Evolutionary conservation across 2,888 invertebrate species (phyloP), one percentile per base, ranked within the genome.

Genomic region (Oscheius sp.): DNA sequence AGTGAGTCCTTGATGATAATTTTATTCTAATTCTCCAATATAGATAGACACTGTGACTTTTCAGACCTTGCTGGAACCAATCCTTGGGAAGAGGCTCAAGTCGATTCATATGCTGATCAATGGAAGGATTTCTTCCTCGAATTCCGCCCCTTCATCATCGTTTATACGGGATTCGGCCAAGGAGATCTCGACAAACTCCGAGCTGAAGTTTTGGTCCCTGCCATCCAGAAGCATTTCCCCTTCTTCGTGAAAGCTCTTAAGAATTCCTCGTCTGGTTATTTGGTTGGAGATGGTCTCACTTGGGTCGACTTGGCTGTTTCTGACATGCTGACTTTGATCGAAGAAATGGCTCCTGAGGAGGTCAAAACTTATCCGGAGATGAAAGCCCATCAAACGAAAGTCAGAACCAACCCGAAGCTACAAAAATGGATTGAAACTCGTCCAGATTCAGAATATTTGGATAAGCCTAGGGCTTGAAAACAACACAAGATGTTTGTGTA

Each of bases 301-400:
- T 82, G 78, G 76, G 80, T 80, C 15, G 83, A 83, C 39, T 65
- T 83, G 42, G 68, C 77, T 25, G 52, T 83, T 20, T 74, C 81
- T 12, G 73, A 75, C 8, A 73, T 75, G 4, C n/a, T 34, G n/a
- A 17, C 48, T 12, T 5, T 23, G 12, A 3, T 48, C 12, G 33
- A 17, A 20, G 17, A n/a, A 2, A 55, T 34, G 20, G 55, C 55
- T 2, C 55, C 55, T 10, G 55, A 55, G 34, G n/a, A 17, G 1
- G 34, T 55, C 6, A 34, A 55, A 4, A 20, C n/a, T 10, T 55
- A 23, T 25, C 55, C 55, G 15, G 42, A 61, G 20, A 61, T 61
- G 4, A 27, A 45, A 0, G 72, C 65, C n/a, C 76, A 81, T 66
- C 74, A 74, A 45, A 81, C 85, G 66, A 78, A 79, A 69, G 72